These are phyloP conservation scores for Lophotis ruficrista DNA, from an alignment of 2,113 vertebrate species.

Conservation along the genomic window DNA sequence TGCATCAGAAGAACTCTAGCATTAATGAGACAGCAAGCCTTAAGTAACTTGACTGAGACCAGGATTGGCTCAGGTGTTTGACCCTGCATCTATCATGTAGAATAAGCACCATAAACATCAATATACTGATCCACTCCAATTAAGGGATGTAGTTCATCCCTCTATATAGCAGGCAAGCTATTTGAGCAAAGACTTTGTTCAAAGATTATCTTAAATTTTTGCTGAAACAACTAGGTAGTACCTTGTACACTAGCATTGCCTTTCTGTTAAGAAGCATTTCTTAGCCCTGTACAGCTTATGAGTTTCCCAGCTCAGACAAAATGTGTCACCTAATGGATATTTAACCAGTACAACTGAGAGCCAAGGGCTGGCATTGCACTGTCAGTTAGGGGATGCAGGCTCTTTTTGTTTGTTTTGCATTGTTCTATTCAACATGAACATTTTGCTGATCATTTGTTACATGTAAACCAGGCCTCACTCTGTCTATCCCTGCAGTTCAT, in stretches of 20 bases:
- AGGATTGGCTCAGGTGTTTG: not conserved
- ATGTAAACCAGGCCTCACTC: not conserved
- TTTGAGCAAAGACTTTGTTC: not conserved
- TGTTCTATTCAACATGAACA: not conserved
- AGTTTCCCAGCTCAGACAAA: not conserved
- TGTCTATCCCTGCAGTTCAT: not conserved
- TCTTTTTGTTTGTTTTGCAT: not conserved
- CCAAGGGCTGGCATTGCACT: not conserved
- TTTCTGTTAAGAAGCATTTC: not conserved
- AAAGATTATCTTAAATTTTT: not conserved
- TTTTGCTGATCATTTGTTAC: constrained; percentile 2
- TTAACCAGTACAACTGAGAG: not conserved
- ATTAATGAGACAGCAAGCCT: not conserved
- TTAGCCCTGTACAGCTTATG: not conserved
- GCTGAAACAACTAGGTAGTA: not conserved
- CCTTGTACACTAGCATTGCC: not conserved
- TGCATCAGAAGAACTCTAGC: not conserved
- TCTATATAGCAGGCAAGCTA: not conserved
- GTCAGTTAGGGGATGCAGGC: not conserved
- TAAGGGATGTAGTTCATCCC: not conserved
- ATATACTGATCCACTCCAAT: not conserved
- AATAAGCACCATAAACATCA: not conserved
- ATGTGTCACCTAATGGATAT: not conserved
- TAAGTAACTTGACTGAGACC: not conserved
- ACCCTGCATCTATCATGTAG: not conserved